A percentile compares a stretch with the other conserved stretches of the same genome.
Evolutionary conservation across 2,113 vertebrate species (phyloP).

Genomic region (Gopherus flavomarginatus): DNA sequence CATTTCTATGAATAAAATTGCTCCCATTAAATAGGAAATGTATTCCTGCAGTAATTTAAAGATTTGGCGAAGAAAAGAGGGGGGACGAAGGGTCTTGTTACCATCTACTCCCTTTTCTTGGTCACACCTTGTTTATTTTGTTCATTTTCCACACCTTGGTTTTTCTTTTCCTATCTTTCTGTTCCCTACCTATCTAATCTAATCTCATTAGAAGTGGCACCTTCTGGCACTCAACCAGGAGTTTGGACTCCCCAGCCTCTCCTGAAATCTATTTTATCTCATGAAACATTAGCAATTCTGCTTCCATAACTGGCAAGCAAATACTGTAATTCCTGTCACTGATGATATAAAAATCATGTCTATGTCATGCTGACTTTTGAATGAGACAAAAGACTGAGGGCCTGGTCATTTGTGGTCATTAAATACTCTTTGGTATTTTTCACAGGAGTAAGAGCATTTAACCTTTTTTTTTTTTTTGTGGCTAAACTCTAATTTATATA

Average conservation of each 20-base stretch:
- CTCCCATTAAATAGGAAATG: not conserved
- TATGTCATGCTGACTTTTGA: not conserved
- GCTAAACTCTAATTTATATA: not conserved
- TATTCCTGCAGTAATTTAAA: not conserved
- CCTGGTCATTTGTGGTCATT: not conserved
- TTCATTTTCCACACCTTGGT: not conserved
- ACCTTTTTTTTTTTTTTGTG: not conserved
- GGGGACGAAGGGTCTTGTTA: not conserved
- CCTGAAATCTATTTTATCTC: not conserved
- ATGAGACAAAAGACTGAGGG: not conserved
- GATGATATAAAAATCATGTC: not conserved
- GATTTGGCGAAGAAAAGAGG: not conserved
- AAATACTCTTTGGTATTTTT: rapidly evolving
- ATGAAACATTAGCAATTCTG: not conserved
- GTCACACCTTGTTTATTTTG: not conserved
- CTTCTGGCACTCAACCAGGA: not conserved
- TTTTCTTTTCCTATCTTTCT: not conserved
- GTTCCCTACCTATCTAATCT: rapidly evolving
- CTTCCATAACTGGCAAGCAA: not conserved
- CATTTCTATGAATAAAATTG: not conserved
- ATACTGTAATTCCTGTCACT: not conserved
- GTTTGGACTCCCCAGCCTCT: not conserved
- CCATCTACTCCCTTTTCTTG: not conserved
- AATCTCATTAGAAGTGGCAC: not conserved
- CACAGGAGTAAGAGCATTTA: rapidly evolving